A percentile compares a stretch with the other conserved stretches of the same genome.
These are phyloP conservation scores for Rhogogaster chlorosoma DNA, from an alignment of 2,888 invertebrate genomes.

Conservation along the genomic window DNA sequence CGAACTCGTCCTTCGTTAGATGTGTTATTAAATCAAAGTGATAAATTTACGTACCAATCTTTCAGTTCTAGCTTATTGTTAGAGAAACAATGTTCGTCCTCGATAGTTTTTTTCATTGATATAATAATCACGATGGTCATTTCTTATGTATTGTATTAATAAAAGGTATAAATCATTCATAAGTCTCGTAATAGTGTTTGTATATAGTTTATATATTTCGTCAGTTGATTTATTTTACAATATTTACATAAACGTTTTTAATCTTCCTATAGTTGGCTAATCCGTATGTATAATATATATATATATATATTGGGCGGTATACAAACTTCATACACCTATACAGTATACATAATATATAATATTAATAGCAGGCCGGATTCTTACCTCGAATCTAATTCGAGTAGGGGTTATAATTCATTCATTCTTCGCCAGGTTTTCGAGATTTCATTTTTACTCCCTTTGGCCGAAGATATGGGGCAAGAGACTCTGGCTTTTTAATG, in stretches of 20 bases:
- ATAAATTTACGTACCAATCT: background rate
- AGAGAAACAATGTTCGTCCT: background rate
- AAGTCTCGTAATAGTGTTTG: background rate
- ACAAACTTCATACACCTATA: background rate
- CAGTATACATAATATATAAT: background rate
- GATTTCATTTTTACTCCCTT: background rate
- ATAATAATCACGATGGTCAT: no score
- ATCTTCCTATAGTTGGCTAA: constrained; percentile 35
- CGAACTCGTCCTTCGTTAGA: background rate
- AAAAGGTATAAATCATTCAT: constrained; percentile 34
- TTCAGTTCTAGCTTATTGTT: background rate
- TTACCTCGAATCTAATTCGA: constrained; percentile 29
- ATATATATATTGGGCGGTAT: background rate
- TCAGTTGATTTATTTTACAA: constrained; percentile 42
- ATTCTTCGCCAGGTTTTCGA: background rate
- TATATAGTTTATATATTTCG: constrained; percentile 41
- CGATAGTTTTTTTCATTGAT: background rate
- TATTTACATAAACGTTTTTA: constrained; percentile 42
- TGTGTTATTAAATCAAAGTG: background rate
- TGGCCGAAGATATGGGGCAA: background rate
- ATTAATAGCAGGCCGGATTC: constrained; percentile 31
- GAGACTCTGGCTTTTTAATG: background rate
- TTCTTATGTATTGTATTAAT: background rate
- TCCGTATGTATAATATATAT: background rate
- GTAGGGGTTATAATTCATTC: background rate